Evolutionary conservation across 2,797 vertebrate species (phyloP), one percentile per base, ranked within the genome.

Genomic region (Triplophysa bombifrons): DNA sequence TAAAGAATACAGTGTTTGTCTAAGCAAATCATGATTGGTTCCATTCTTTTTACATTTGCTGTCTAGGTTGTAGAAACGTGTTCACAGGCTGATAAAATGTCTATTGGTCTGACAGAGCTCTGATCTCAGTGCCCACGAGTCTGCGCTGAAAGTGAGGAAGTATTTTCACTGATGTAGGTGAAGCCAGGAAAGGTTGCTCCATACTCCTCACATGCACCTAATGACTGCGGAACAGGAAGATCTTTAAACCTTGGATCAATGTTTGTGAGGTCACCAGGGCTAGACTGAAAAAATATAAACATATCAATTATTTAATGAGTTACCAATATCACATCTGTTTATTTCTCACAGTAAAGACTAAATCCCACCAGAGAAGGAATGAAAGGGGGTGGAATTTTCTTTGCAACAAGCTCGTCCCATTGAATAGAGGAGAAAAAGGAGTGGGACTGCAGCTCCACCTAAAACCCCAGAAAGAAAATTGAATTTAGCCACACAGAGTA

Each of bases 231-330:
- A 44, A 94, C 83, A 1, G 92, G 91, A 41, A 91, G 90, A n/a
- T 79, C 78, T 0, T 91, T 94, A 84, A 95, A 95, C 63, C 87
- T 90, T 0, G 93, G 88, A 84, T 94, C 93, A 58, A 94, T 92
- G 89, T 93, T 92, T 63, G 82, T 85, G 78, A 94, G 70, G 30
- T 95, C 94, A 81, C 86, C 91, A 16, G 93, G 93, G 27, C 93
- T 84, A 9, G 86, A 84, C 94, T 94, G 85, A 78, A 63, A 78
- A 53, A 74, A 69, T 27, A 53, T 30, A 78, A 1, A 46, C 27
- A 44, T 8, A 61, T 0, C 10, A 50, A 13, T 76, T 7, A 67
- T 16, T 66, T 51, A 41, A 19, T 48, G 48, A 16, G 12, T 12
- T 34, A 27, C 22, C 9, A 41, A 5, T n/a, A 19, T 46, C 0